Base-by-base conservation (phyloP, 2,888 invertebrate species). In the Alloplasta piceator region DNA sequence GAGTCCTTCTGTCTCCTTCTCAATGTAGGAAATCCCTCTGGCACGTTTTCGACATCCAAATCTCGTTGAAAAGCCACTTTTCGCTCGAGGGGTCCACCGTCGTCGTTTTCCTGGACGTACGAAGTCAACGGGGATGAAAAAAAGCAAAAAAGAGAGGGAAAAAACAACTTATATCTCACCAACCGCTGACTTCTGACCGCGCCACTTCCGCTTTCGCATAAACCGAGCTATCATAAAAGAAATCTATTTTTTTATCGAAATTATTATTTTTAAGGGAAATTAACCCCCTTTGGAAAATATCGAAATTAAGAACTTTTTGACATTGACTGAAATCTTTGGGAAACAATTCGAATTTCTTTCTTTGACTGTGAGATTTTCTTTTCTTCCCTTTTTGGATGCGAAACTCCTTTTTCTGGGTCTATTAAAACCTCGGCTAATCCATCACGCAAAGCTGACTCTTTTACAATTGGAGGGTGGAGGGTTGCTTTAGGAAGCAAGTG, bases 21-120 rank as follows among this genome's bases (percentile, higher is more conserved):
- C 84, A 67, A 89, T 89, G 90, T 89, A 90, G 89, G 90, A 90
- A 90, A 88, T 83, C 84, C 82, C 84, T 83, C 84, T 78, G 76
- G 56, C 68, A 78, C 78, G 78, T 82, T 78, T 78, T 79, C 78
- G 71, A 78, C 78, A 80, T 83, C 83, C 82, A 86, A 85, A 82
- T 85, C 61, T 74, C 84, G 78, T 80, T 83, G 85, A 86, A 88
- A 88, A 86, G 85, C 84, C 86, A 87, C 87, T 85, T 87, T 86
- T 85, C 84, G 81, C 85, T 74, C 73, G 86, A 76, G 71, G 85
- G 86, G 80, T 86, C 84, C 83, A 67, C 82, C 64, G 5, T 71
- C 80, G 76, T 75, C 78, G 76, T 78, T 72, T 73, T 76, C 67
- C 63, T 58, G 67, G 50, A 64, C 56, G 66, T 68, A 39, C 58